Conservation (phyloP, 2,888 invertebrate genomes). For the Elegia similella region DNA sequence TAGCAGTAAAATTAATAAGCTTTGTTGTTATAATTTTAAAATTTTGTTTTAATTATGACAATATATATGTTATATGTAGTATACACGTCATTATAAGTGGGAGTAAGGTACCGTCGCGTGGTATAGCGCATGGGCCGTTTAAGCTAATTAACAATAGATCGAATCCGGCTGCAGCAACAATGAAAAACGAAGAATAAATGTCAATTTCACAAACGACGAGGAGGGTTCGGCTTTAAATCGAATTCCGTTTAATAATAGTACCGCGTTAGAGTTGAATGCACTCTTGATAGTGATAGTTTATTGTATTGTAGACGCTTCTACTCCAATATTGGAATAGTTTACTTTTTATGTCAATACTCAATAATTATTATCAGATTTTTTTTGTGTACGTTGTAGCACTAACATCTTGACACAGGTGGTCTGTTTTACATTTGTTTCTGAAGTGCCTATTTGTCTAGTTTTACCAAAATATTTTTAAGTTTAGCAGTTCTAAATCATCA, state of each 20-base stretch:
- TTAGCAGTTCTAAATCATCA: too few species aligned
- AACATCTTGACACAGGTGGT: background rate
- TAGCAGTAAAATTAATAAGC: too few species aligned
- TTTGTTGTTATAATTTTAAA: background rate
- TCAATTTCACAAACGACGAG: constrained; percentile 80
- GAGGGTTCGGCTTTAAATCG: constrained; percentile 80
- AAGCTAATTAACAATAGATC: constrained; percentile 81
- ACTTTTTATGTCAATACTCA: background rate
- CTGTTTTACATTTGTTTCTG: background rate
- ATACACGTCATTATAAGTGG: background rate
- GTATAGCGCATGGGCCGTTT: constrained; percentile 73
- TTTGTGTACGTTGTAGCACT: too few species aligned
- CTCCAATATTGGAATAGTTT: constrained; percentile 40
- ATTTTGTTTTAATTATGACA: background rate
- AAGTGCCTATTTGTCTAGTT: background rate
- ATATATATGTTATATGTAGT: background rate
- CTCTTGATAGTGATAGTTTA: constrained; percentile 76
- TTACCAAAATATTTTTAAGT: background rate
- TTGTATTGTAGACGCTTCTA: constrained; percentile 58
- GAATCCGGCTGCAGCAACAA: constrained; percentile 76
- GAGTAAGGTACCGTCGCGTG: constrained; percentile 48
- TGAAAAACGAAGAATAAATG: constrained; percentile 82
- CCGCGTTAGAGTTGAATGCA: constrained; percentile 77
- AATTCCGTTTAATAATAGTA: constrained; percentile 81
- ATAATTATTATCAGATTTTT: background rate